Evolutionary conservation across 2,797 vertebrate genomes (phyloP).

Genomic region (Paguma larvata): DNA sequence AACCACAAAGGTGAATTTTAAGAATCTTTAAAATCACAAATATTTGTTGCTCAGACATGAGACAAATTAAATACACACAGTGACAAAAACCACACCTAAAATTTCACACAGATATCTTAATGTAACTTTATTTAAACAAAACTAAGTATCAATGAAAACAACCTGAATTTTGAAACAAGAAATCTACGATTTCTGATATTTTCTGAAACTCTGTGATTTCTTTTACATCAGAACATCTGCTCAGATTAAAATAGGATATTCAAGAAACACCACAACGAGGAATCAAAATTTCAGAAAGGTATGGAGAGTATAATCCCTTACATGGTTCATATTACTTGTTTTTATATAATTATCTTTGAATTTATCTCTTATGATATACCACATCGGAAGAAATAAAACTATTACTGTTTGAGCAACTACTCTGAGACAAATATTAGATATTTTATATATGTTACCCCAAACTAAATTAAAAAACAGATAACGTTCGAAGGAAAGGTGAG

Average conservation of each 20-base stretch:
- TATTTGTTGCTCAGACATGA: conserved; percentile 38
- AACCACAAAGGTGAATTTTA: conserved; percentile 40
- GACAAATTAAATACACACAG: conserved; percentile 10
- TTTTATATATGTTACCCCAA: not conserved
- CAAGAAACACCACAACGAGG: not conserved
- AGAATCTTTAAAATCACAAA: conserved; percentile 9
- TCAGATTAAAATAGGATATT: not conserved
- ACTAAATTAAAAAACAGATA: not conserved
- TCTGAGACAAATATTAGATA: conserved; percentile 9
- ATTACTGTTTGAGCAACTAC: not conserved
- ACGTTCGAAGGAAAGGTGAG: conserved; percentile 6
- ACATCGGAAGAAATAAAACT: conserved; percentile 19
- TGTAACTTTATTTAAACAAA: not conserved
- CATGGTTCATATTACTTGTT: not conserved
- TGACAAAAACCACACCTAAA: conserved; percentile 15
- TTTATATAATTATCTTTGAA: conserved; percentile 1
- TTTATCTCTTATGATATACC: not conserved
- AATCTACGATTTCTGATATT: not conserved
- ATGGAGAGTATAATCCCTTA: not conserved
- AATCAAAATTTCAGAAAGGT: not conserved
- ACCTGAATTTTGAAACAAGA: conserved; percentile 46
- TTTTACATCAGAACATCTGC: not conserved
- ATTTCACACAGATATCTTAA: not conserved
- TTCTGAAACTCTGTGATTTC: not conserved
- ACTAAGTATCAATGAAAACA: not conserved